These are phyloP conservation scores for Alectura lathami DNA, from an alignment of 2,113 vertebrate species.

Conservation along the genomic window DNA sequence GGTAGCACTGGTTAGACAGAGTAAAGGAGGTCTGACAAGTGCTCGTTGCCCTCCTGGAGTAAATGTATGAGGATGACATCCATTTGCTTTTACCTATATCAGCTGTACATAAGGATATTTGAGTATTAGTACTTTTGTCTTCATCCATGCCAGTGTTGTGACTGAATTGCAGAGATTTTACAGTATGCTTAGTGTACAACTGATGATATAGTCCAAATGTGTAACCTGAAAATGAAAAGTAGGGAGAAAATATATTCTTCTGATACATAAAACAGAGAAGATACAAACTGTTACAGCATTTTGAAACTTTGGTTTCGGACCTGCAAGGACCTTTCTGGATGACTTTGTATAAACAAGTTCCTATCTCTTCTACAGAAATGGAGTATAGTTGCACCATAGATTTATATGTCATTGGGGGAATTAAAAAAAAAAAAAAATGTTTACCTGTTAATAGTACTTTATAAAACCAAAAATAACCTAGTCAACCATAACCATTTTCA, in stretches of 20 bases:
- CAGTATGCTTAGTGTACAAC: not conserved
- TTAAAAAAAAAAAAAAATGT: not conserved
- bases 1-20: not conserved
- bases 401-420: not conserved
- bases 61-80: not conserved
- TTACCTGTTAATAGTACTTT: not conserved
- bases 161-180: not conserved
- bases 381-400: rapidly evolving
- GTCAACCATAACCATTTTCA: not conserved
- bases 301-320: not conserved
- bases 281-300: not conserved
- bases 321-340: not conserved
- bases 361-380: not conserved
- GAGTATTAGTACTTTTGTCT: not conserved
- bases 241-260: not conserved
- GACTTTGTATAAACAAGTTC: not conserved
- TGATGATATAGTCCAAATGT: not conserved
- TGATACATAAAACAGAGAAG: not conserved
- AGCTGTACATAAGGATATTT: rapidly evolving
- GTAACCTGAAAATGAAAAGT: not conserved
- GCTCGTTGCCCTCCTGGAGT: not conserved
- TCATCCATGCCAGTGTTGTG: not conserved
- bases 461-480: not conserved
- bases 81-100: not conserved
- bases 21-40: not conserved